Evolutionary conservation across 2,113 vertebrate genomes (phyloP).

Genomic region (zebrafish (Danio rerio)): DNA sequence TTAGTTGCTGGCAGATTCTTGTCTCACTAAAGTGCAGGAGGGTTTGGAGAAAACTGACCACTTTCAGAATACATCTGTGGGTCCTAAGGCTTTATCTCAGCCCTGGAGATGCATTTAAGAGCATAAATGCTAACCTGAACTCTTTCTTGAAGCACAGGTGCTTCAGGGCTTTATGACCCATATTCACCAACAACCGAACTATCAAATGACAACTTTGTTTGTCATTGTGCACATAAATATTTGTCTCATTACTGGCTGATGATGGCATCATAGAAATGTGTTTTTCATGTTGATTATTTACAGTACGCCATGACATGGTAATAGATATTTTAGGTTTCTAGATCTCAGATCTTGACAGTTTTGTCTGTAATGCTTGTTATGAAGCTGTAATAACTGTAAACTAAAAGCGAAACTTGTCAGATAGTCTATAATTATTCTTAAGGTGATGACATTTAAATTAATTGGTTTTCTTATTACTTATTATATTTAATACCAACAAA

Average conservation of each 20-base stretch:
- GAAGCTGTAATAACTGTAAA: neutral
- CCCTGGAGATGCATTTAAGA: slow-evolving; percentile 6
- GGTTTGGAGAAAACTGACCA: neutral
- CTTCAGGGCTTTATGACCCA: neutral
- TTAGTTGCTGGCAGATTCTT: slow-evolving; percentile 48
- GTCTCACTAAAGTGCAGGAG: slow-evolving; percentile 35
- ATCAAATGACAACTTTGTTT: neutral
- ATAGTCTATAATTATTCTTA: neutral
- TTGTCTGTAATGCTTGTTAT: neutral
- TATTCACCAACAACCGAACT: neutral
- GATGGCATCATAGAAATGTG: neutral
- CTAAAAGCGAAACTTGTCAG: neutral
- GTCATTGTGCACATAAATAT: neutral
- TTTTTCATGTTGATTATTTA: neutral
- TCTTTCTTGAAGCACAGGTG: neutral
- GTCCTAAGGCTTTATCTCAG: neutral
- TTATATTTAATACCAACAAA: neutral
- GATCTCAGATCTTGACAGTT: neutral
- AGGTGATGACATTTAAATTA: neutral
- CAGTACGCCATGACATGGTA: neutral
- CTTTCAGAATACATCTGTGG: slow-evolving; percentile 10
- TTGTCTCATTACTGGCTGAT: neutral
- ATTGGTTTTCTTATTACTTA: neutral
- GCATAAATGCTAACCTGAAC: neutral
- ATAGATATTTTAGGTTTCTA: neutral